Evolutionary conservation across 1,140 invertebrate genomes (phyloP), one percentile per base, ranked within the genome.

Genomic region (Pseudomyrmex flavicornis): DNA sequence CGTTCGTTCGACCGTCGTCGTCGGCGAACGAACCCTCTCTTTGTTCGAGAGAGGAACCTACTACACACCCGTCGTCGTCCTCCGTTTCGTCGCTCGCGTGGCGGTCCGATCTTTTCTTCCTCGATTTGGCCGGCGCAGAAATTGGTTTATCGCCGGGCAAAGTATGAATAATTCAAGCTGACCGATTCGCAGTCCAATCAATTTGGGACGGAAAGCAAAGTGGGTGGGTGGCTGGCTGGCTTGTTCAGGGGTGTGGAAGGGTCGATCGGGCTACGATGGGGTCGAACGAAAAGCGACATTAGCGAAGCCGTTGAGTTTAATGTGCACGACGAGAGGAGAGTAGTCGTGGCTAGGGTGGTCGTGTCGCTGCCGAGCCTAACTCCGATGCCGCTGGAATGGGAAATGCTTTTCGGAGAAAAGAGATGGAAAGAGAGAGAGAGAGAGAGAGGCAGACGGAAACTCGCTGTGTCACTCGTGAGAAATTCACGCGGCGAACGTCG

Each of bases 91-190:
- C 74, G 80, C 56, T 87, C 85, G 85, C 82, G 85, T 84, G 80
- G 69, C 75, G 35, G 46, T 69, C 61, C 87, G 88, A 89, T 89
- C 86, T 85, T 89, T 88, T 91, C 82, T 83, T 85, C 88, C 83
- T 84, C 80, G 87, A 88, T 86, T 90, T 87, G 82, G 46, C 61
- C 75, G 74, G 52, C n/a, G 56, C 65, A 87, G 85, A 91, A 91
- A 91, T 91, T 91, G 89, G 88, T 91, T 91, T 91, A 91, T 89
- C 85, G 82, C 74, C 80, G 77, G 82, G 83, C 85, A 90, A 92
- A 90, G 90, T 89, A 93, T 94, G 93, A 93, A 94, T 94, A 92
- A 94, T 94, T 94, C 93, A 94, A 86, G 74, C 87, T 88, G 90
- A 85, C 90, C 91, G 90, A 89, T 92, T 92, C 90, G 88, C 89